A percentile compares a stretch with the other conserved stretches of the same genome.
Evolutionary conservation across 2,888 invertebrate genomes (phyloP).

Genomic region (Melanchra persicariae): DNA sequence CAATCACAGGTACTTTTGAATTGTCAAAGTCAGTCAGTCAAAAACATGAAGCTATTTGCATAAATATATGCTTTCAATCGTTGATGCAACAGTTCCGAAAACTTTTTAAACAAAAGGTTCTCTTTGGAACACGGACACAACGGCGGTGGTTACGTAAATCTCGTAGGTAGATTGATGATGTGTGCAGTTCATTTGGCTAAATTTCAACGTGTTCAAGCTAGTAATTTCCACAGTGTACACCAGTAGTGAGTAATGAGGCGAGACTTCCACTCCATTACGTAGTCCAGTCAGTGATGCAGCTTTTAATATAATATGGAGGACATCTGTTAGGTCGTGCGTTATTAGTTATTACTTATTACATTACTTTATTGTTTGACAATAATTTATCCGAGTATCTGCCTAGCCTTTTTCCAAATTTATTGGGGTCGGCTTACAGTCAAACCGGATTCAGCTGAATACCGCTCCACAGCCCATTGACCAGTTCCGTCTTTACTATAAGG

Average conservation of each 20-base stretch:
- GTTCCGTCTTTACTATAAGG: no score
- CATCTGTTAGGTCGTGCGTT: slow-evolving; percentile 3
- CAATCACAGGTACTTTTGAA: no score
- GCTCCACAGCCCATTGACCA: no score
- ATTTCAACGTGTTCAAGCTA: slow-evolving; percentile 26
- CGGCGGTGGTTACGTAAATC: slow-evolving; percentile 1
- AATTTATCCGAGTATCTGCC: slow-evolving; percentile 7
- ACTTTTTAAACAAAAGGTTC: neutral
- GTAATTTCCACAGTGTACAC: slow-evolving; percentile 9
- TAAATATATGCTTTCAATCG: no score
- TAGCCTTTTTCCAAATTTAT: no score
- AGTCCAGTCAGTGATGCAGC: slow-evolving; percentile 10
- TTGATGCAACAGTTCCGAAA: neutral
- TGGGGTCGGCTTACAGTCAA: no score
- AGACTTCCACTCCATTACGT: slow-evolving; percentile 10
- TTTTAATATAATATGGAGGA: slow-evolving; percentile 9
- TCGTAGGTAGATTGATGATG: no score
- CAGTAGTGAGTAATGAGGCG: neutral
- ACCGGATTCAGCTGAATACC: no score
- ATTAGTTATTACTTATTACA: neutral
- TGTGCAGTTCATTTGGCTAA: slow-evolving; percentile 28
- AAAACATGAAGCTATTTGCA: no score
- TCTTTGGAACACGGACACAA: neutral
- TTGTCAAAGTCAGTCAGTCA: no score
- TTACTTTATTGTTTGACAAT: slow-evolving; percentile 7